A percentile compares a stretch with the other conserved stretches of the same genome.
Evolutionary conservation across 1,140 invertebrate genomes (phyloP).

Genomic region (Pygmarrhopalites habei): DNA sequence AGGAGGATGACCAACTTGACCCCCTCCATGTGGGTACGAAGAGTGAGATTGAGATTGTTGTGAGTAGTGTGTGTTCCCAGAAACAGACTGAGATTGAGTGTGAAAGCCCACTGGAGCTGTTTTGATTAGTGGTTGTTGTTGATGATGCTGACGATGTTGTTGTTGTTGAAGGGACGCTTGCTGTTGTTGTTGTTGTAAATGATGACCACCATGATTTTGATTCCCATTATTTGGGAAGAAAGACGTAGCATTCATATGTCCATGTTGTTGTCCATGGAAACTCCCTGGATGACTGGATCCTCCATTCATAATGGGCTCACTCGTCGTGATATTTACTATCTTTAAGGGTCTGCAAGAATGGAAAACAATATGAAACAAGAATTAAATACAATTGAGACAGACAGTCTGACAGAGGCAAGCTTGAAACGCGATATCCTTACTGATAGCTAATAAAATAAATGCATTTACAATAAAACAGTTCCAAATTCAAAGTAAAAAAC

Average conservation of each 20-base stretch:
- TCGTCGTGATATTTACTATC: too few species aligned
- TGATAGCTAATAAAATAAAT: too few species aligned
- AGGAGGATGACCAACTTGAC: neutral
- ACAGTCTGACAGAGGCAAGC: too few species aligned
- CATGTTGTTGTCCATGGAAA: neutral
- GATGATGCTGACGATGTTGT: constrained; percentile 5
- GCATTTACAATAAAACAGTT: too few species aligned
- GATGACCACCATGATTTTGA: neutral
- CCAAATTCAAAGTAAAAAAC: too few species aligned
- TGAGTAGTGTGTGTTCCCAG: neutral
- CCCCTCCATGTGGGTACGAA: neutral
- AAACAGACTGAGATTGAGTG: too few species aligned
- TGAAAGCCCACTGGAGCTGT: neutral
- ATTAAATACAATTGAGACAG: too few species aligned
- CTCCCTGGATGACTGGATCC: neutral
- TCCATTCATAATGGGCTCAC: too few species aligned
- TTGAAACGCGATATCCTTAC: too few species aligned
- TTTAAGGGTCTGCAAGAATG: too few species aligned
- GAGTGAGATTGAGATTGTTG: neutral
- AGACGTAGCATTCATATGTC: neutral
- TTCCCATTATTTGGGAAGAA: too few species aligned
- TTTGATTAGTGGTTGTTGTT: constrained; percentile 7
- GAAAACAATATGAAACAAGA: too few species aligned
- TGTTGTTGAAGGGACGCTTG: constrained; percentile 2
- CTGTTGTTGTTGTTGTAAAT: neutral